Conservation (phyloP, 2,113 vertebrate species). For the Hydropotes inermis region DNA sequence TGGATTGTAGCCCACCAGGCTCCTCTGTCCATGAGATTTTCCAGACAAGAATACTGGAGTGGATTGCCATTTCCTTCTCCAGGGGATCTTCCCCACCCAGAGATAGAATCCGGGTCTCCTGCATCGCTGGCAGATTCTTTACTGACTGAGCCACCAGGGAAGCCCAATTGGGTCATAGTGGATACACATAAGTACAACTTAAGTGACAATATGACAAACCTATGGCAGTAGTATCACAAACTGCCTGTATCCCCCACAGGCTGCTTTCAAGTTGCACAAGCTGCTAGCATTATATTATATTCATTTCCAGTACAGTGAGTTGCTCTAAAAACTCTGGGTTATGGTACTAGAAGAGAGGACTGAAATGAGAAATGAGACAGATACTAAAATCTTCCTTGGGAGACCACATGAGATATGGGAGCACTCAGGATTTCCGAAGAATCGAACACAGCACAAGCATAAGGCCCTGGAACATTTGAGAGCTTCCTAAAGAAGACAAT, state of each 20-base stretch:
- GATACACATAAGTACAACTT: neutral
- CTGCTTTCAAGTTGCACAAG: neutral
- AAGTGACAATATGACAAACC: neutral
- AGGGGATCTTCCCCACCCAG: neutral
- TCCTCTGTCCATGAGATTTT: neutral
- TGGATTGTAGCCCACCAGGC: neutral
- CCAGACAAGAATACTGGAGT: neutral
- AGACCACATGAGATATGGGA: neutral
- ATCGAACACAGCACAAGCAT: neutral
- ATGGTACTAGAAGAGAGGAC: neutral
- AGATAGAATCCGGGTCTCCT: fast-evolving
- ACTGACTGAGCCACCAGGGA: neutral
- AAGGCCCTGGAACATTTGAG: neutral
- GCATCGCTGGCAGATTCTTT: neutral
- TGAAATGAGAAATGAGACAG: neutral
- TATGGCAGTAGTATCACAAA: neutral
- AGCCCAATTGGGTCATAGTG: neutral
- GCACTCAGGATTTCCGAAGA: neutral
- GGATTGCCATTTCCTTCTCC: neutral
- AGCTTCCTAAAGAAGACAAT: neutral
- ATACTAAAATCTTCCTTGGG: neutral
- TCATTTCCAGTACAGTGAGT: neutral
- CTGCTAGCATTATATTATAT: no score
- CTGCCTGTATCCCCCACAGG: no score
- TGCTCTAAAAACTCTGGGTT: neutral